Base-by-base conservation (phyloP, 1,140 invertebrate species). In the Eumaeus atala region DNA sequence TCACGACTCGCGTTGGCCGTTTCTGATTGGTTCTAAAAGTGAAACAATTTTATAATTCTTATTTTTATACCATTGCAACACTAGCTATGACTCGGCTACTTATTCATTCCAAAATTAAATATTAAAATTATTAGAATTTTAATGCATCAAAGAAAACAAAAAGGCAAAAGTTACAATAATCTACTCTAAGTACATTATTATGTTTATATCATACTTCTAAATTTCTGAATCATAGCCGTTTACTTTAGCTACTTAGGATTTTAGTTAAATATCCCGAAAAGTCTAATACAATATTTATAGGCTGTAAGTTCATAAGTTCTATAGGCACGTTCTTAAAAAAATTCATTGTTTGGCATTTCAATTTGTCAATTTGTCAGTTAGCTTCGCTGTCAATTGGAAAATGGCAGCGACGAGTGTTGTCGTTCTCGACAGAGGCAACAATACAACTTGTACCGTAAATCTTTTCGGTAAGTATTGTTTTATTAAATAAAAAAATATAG, bases 401-500 rank as follows among this genome's bases (percentile, higher is more conserved):
- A 94, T 93, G 91, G 93, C 93, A 92, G 94, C 94, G 90, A 96
- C 95, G 67, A 95, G 94, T 91, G 95, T 96, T 88, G 95, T 96
- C 80, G 94, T 96, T 76, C 91, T 97, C 76, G 95, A 97, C 89
- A 92, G 95, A 87, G 95, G 95, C 84, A 97, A 97, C 89, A 97
- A 97, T 90, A 97, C 95, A 84, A 96, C 95, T 80, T 96, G 95
- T 89, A 96, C 95, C 73, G 95, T 97, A 84, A 96, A 97, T 91
- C 91, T 96, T 89, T 95, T 96, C 89, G 94, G 95, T 96, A 91
- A 93, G 92, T 89, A n/a, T 11, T 40, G 51, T 38, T 36, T 53
- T 44, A 40, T 42, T 53, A 51, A 49, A 42, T 1, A 28, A 34
- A 44, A 34, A 44, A 44, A 6, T 44, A 34, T 44, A 14, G 21